Evolutionary conservation across 2,113 vertebrate species (phyloP).

Genomic region (Tetrax tetrax): DNA sequence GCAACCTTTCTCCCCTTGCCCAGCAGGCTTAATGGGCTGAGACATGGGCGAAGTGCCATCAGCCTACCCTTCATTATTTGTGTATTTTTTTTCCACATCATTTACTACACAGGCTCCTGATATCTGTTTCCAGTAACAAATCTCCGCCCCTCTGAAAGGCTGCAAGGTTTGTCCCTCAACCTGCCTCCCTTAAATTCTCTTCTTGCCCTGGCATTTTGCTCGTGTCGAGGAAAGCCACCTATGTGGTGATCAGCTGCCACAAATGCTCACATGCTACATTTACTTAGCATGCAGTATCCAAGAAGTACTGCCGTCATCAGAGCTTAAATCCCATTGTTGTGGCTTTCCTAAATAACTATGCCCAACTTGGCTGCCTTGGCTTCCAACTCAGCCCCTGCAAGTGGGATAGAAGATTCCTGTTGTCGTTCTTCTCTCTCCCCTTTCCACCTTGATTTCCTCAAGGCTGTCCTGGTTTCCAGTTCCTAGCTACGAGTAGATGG

Average conservation of each 20-base stretch:
- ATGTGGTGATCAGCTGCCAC: neutral
- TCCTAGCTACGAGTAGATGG: neutral
- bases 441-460: neutral
- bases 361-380: neutral
- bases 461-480: neutral
- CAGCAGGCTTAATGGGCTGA: neutral
- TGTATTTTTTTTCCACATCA: neutral
- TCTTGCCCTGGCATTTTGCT: neutral
- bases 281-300: neutral
- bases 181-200: neutral
- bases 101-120: neutral
- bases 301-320: neutral
- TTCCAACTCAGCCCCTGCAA: neutral
- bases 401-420: neutral
- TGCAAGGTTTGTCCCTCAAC: neutral
- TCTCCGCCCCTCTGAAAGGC: neutral
- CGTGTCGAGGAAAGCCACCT: rapidly evolving
- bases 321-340: neutral
- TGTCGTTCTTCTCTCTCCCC: neutral
- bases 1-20: neutral
- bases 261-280: neutral
- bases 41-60: neutral
- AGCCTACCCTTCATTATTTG: neutral
- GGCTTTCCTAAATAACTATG: neutral
- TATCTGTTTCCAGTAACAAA: neutral